These are phyloP conservation scores for Poeciliopsis prolifica DNA, from an alignment of 2,113 vertebrate species.

Conservation along the genomic window DNA sequence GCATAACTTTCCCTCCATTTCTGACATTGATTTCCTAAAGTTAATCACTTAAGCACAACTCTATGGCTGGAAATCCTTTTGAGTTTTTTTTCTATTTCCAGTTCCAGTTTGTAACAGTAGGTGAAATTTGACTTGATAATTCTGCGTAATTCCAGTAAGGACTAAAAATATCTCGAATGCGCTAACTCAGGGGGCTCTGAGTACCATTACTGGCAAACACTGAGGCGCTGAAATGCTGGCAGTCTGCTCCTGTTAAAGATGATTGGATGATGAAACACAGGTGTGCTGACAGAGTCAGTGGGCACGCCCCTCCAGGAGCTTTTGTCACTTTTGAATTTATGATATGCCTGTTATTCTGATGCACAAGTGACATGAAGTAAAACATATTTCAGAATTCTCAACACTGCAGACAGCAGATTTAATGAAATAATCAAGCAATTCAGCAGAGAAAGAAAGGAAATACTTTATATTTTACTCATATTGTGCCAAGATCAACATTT, in stretches of 20 bases:
- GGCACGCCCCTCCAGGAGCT: too few relatives aligned
- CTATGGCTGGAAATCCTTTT: background rate
- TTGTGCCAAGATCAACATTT: too few relatives aligned
- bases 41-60: background rate
- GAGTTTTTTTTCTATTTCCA: background rate
- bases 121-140: background rate
- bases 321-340: too few relatives aligned
- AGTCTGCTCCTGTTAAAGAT: too few relatives aligned
- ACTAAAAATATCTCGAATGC: background rate
- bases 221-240: too few relatives aligned
- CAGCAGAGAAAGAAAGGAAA: background rate
- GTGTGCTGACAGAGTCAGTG: too few relatives aligned
- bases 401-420: background rate
- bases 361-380: too few relatives aligned
- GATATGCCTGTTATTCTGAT: too few relatives aligned
- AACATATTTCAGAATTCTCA: too few relatives aligned
- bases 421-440: background rate
- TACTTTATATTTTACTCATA: background rate
- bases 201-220: too few relatives aligned
- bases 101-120: background rate
- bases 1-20: background rate
- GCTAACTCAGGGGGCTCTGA: too few relatives aligned
- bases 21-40: background rate
- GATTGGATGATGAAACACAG: too few relatives aligned
- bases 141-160: background rate